Evolutionary conservation across 2,113 vertebrate genomes (phyloP), one percentile per base, ranked within the genome.

Genomic region (Meles meles): DNA sequence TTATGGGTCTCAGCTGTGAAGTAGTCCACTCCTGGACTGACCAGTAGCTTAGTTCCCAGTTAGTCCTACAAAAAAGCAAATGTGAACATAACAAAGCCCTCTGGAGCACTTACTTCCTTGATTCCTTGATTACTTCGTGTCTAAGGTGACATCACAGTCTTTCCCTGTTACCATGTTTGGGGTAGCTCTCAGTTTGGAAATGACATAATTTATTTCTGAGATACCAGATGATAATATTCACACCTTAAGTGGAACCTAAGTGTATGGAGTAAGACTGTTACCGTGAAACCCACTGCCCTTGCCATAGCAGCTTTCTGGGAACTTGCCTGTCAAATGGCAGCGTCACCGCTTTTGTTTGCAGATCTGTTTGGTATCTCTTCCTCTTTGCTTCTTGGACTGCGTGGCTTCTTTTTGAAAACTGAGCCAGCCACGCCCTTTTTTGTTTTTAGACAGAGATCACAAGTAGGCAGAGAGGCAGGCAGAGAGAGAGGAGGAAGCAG

Each of bases 41-140:
- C 25, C 39, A 37, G 63, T 88, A 49, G 63, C 63, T 80, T 95
- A 37, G 49, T 69, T 95, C 88, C 55, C 67, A 80, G 63, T 63
- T n/a, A 74, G 69, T 31, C 57, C 20, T 18, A 23, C 15, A 34
- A 76, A 95, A 37, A 37, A 21, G 65, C 59, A 57, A 57, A 13
- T 91, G 17, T 74, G 91, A 77, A 34, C 14, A 55, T 42, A 77
- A 23, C 27, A 12, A 47, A 29, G 47, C 29, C 47, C 80, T 81
- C 14, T 29, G 63, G 39, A 82, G n/a, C 5, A 71, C 21, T 39
- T 18, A 49, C 15, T 61, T 61, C 25, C 59, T 23, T 39, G 63
- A 29, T 61, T 61, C 25, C 59, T 23, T 39, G 63, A 29, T 57
- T 14, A 57, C 67, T 14, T 52, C 25, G 1, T 20, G 4, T 74